A percentile compares a stretch with the other conserved stretches of the same genome.
phyloP scores from a whole-genome alignment of 2,113 vertebrate species.

The Lampris incognitus region DNA sequence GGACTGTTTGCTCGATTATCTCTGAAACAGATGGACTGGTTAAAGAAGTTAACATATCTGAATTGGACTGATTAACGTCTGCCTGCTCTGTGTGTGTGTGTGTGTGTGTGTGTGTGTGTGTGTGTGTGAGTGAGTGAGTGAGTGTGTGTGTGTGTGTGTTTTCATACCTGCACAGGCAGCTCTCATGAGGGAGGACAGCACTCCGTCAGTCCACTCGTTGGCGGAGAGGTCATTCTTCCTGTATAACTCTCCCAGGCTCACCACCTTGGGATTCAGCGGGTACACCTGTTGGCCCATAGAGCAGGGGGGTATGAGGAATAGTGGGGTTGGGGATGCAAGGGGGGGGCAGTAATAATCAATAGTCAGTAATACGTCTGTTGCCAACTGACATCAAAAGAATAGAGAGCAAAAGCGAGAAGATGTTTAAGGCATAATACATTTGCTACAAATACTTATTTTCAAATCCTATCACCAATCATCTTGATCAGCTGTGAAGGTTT shows the following conservation, averaged over 20 bases:
- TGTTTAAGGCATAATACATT: constrained; percentile 9
- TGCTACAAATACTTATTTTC: constrained; percentile 17
- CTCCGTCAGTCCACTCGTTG: constrained; percentile 89
- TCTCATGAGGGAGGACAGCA: constrained; percentile 89
- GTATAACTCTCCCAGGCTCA: constrained; percentile 90
- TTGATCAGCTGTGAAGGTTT: constrained; percentile 29
- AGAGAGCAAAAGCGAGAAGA: neutral
- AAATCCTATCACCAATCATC: constrained; percentile 25
- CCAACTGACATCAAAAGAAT: neutral
- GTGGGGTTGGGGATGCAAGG: too few species aligned
- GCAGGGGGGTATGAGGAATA: neutral
- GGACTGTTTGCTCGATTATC: too few species aligned
- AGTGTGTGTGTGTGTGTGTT: neutral
- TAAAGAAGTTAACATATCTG: too few species aligned
- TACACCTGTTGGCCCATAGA: constrained; percentile 78
- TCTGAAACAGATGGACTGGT: too few species aligned
- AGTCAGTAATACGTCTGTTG: too few species aligned
- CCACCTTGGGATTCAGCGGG: constrained; percentile 89
- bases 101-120: too few species aligned
- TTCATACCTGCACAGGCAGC: constrained; percentile 86
- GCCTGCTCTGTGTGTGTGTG: neutral
- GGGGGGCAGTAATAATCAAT: too few species aligned
- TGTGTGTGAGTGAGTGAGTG: neutral
- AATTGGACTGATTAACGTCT: too few species aligned
- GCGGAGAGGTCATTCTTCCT: constrained; percentile 88